Base-by-base conservation (phyloP, 2,797 vertebrate species). In the Paramormyrops hopkinsi region DNA sequence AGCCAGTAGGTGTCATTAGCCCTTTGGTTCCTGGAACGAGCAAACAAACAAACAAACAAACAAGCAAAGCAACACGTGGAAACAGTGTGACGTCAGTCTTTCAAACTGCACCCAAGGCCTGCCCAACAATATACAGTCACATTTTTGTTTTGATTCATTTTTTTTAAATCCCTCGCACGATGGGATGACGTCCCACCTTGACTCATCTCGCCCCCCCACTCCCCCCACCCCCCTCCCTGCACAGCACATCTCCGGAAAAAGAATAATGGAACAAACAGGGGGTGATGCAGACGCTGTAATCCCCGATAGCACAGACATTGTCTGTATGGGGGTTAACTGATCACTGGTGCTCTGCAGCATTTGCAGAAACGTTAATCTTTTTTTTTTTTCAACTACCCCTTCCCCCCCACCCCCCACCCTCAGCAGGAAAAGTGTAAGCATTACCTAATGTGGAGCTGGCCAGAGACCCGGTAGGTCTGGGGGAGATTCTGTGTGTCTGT, bases 281-380 rank as follows among this genome's bases (percentile, higher is more conserved):
- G 95, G 94, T 91, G 91, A 92, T 88, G 88, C 94, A 96, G 96
- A 96, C 95, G 95, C 89, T 90, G 90, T 95, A 96, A 95, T 96
- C 94, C 93, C 89, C 46, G 29, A 88, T 87, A 91, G 87, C 90
- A 87, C 88, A 89, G 69, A 90, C 94, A 94, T 93, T 92, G 0
- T 95, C 91, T 93, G 90, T 90, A 88, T 90, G 90, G 90, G 93
- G 90, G 94, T 93, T 95, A 93, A 93, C 41, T 91, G 93, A 91
- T 94, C 93, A 93, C 90, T 92, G 91, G 91, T 90, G 91, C 91
- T 92, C 91, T 95, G 95, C 95, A 95, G 93, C 92, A 93, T 93
- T 94, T 93, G 95, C 95, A 95, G 90, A 95, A 96, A 93, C 22
- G 89, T 76, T 95, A 95, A 95, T 95, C 94, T 94, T 90, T 91